Base-by-base conservation (phyloP, 2,888 invertebrate genomes). In the Phengaris alcon region DNA sequence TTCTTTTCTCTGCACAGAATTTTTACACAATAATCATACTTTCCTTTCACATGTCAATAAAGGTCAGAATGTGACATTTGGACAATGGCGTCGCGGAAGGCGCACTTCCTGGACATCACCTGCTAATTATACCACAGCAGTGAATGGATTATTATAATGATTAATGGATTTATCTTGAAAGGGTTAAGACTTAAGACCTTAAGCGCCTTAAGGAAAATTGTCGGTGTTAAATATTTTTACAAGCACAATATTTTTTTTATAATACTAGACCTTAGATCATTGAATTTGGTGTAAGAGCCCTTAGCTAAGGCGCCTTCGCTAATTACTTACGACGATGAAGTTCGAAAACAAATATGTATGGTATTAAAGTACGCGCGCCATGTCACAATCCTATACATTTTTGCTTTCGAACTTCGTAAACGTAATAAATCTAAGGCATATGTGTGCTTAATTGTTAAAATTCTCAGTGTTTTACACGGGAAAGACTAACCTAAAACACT, bases 31-130 rank as follows among this genome's bases (percentile, higher is more conserved):
- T 15, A 59, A 9, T 59, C 15, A 22, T 9, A 59, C 22, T 59
- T 59, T 59, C 59, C 59, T 59, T 59, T 59, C 59, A 59, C 4
- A 8, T 59, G 59, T 59, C 59, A 59, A 9, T 22, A 59, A 59
- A 59, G 59, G 59, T 59, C 59, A 59, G 22, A 22, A 48, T 8
- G 10, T 59, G 59, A 59, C 22, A 59, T 59, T 59, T 59, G 59
- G 22, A 59, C 59, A 59, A 59, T 59, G 59, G 59, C 59, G 9
- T 8, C 48, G 48, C 59, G 59, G 59, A 59, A 59, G 59, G 10
- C 22, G 3, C 22, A 22, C 59, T 59, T 59, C 59, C 9, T 59
- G 59, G 9, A 15, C 22, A 59, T 59, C 59, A 59, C 59, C 59
- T 22, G 59, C 15, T 59, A 22, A 59, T 59, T 59, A 59, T 22